Evolutionary conservation across 1,140 invertebrate genomes (phyloP).

Genomic region (Cataglyphis hispanica): DNA sequence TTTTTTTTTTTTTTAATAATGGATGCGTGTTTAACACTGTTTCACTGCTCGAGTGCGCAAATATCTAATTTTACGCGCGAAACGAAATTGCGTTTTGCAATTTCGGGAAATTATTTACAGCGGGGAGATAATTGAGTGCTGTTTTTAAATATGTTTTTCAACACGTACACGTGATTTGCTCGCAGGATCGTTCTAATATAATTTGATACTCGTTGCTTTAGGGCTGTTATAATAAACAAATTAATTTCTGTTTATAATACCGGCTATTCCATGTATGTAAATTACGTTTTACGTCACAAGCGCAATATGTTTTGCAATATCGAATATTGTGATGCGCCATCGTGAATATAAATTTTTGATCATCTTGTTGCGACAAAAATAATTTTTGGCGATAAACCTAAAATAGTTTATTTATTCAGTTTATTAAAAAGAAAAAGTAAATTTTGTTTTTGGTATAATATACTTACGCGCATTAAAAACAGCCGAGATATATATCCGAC

Average conservation of each 20-base stretch:
- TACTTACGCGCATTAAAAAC: not conserved
- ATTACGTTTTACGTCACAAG: conserved; percentile 13
- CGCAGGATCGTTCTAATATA: conserved; percentile 1
- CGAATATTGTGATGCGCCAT: not conserved
- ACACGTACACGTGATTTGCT: not conserved
- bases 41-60: not conserved
- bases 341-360: conserved; percentile 30
- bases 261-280: not conserved
- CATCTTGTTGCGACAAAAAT: not conserved
- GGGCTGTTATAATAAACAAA: conserved; percentile 32
- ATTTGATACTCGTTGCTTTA: conserved; percentile 4
- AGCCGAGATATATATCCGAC: not conserved
- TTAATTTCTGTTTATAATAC: conserved; percentile 12
- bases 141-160: conserved; percentile 8
- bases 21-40: conserved; percentile 1
- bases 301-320: not conserved
- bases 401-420: conserved; percentile 11
- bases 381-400: conserved; percentile 3
- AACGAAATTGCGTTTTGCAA: conserved; percentile 4
- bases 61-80: conserved; percentile 20
- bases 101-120: not conserved
- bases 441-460: conserved; percentile 8
- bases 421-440: conserved; percentile 12
- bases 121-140: conserved; percentile 33
- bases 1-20: conserved; percentile 18